Evolutionary conservation across 2,113 vertebrate species (phyloP).

Genomic region (Chaetorhynchus papuensis): DNA sequence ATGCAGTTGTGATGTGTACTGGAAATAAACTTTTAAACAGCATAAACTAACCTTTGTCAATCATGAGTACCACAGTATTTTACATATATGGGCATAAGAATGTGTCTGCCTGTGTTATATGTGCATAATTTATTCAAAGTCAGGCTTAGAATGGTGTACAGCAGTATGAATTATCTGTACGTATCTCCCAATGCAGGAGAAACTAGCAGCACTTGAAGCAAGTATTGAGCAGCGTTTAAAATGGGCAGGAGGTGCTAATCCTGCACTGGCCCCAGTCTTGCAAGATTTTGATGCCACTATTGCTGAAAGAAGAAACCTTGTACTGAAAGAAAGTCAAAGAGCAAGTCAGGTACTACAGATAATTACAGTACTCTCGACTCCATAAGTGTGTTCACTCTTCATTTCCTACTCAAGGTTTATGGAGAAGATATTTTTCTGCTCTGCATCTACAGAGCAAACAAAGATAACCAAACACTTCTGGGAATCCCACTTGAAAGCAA

Average conservation of each 20-base stretch:
- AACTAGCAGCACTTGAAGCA: constrained; percentile 89
- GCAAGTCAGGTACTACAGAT: constrained; percentile 82
- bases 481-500: background rate
- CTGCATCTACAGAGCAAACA: background rate
- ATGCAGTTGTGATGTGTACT: background rate
- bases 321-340: constrained; percentile 91
- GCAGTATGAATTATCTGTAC: background rate
- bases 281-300: constrained; percentile 98
- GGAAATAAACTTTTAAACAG: background rate
- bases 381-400: background rate
- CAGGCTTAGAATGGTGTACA: background rate
- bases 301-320: constrained; percentile 87
- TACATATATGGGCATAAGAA: background rate
- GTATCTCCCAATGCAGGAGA: constrained; percentile 77
- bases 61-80: background rate
- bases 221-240: constrained; percentile 98
- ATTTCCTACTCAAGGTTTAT: background rate
- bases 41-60: background rate
- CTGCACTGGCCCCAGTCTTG: constrained; percentile 89
- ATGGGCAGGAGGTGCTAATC: constrained; percentile 97
- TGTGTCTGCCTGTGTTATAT: background rate
- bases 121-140: background rate
- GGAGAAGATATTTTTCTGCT: background rate
- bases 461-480: background rate
- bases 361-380: background rate